Evolutionary conservation across 2,797 vertebrate species (phyloP).

Genomic region (Anolis apletophallus): DNA sequence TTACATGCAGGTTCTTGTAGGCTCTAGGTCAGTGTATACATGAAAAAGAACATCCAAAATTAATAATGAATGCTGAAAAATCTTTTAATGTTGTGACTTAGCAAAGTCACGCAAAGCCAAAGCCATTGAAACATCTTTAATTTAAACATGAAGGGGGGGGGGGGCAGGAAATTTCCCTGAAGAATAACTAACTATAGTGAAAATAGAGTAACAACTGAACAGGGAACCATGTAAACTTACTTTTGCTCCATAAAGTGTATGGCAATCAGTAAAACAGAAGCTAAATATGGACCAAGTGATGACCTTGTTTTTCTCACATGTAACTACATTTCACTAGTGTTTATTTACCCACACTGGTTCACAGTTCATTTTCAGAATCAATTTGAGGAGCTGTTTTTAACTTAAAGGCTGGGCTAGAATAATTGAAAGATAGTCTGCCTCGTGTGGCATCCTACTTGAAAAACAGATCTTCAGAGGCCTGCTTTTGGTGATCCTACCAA

Average conservation of each 20-base stretch:
- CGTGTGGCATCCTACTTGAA: background rate
- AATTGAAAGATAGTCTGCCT: background rate
- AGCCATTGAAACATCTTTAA: background rate
- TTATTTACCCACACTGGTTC: background rate
- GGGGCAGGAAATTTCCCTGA: background rate
- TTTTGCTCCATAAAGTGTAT: background rate
- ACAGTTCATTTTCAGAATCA: background rate
- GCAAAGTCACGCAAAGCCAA: slow-evolving; percentile 1
- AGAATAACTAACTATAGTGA: background rate
- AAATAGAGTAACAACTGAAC: background rate
- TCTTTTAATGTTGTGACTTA: background rate
- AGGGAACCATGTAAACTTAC: background rate
- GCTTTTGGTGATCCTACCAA: background rate
- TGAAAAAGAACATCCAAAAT: slow-evolving; percentile 24
- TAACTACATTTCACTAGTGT: background rate
- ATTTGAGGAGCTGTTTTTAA: background rate
- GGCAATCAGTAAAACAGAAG: background rate
- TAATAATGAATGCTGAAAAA: slow-evolving; percentile 14
- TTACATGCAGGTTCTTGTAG: slow-evolving; percentile 86
- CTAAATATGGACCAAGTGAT: background rate
- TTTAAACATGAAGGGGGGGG: background rate
- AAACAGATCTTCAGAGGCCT: background rate
- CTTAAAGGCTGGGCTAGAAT: background rate
- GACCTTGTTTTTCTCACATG: background rate
- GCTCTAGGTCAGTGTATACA: slow-evolving; percentile 74